Evolutionary conservation across 2,797 vertebrate genomes (phyloP).

Genomic region (Notolabrus celidotus): DNA sequence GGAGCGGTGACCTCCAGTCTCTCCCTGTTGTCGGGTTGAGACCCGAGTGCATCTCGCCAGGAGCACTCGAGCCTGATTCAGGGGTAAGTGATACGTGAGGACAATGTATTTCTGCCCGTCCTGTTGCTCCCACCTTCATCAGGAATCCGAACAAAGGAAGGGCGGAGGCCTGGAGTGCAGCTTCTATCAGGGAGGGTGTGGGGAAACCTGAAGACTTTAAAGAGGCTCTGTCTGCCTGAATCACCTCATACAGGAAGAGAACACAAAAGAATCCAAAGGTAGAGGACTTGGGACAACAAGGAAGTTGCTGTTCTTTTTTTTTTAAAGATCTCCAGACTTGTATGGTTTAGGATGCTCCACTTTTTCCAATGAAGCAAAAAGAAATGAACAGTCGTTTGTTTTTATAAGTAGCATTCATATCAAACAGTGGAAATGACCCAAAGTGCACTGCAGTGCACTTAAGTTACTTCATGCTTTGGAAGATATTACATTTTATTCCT

Average conservation of each 20-base stretch:
- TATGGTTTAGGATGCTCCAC: constrained; percentile 57
- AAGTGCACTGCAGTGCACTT: constrained; percentile 55
- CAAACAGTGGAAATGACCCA: constrained; percentile 39
- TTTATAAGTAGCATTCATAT: constrained; percentile 64
- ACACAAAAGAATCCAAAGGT: constrained; percentile 70
- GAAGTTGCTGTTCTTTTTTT: constrained; percentile 31
- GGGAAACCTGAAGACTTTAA: constrained; percentile 53
- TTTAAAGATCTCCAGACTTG: constrained; percentile 34
- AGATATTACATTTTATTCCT: constrained; percentile 37
- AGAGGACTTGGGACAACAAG: constrained; percentile 52
- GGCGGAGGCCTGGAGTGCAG: constrained; percentile 54
- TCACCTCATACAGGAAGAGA: constrained; percentile 60
- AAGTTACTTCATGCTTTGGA: constrained; percentile 35
- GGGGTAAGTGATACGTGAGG: constrained; percentile 64
- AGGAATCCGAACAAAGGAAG: constrained; percentile 68
- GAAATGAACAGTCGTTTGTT: constrained; percentile 56
- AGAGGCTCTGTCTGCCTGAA: constrained; percentile 47
- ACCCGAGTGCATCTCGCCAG: constrained; percentile 58
- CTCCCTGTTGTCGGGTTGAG: constrained; percentile 49
- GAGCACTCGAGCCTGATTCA: constrained; percentile 59
- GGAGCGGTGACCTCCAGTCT: constrained; percentile 63
- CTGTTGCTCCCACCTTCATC: constrained; percentile 66
- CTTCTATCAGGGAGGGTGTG: constrained; percentile 63
- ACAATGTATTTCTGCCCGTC: constrained; percentile 64
- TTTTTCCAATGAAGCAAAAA: constrained; percentile 63